These are phyloP conservation scores for Trichonephila clavipes DNA, from an alignment of 1,140 invertebrate species.

Conservation along the genomic window DNA sequence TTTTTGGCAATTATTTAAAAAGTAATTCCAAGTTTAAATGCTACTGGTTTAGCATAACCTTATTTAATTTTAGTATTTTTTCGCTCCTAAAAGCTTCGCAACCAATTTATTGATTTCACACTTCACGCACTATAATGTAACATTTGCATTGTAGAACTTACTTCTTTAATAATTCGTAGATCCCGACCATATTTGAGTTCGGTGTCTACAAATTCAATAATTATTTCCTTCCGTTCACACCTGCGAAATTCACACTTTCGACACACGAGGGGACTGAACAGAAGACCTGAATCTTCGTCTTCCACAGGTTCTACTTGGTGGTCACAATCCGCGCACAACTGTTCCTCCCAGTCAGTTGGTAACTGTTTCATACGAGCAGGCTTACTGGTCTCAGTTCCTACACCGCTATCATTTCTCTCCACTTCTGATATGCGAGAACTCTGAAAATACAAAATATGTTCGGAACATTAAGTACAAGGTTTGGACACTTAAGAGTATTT, in stretches of 20 bases:
- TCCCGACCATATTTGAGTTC: slow-evolving; percentile 86
- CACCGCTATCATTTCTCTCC: slow-evolving; percentile 94
- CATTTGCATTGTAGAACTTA: not conserved
- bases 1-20: too few relatives aligned
- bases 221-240: slow-evolving; percentile 94
- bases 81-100: too few relatives aligned
- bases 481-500: too few relatives aligned
- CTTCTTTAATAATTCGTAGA: slow-evolving; percentile 82
- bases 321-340: slow-evolving; percentile 88
- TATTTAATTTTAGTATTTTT: too few relatives aligned
- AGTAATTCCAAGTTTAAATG: too few relatives aligned
- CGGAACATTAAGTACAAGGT: too few relatives aligned
- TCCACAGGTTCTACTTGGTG: slow-evolving; percentile 84
- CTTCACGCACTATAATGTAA: too few relatives aligned
- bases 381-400: slow-evolving; percentile 94
- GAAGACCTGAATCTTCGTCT: slow-evolving; percentile 70
- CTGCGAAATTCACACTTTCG: slow-evolving; percentile 92
- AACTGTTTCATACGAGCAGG: slow-evolving; percentile 82
- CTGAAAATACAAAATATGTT: not conserved
- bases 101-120: too few relatives aligned
- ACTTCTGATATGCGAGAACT: slow-evolving; percentile 83
- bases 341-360: slow-evolving; percentile 65
- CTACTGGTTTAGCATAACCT: too few relatives aligned
- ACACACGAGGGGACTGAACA: slow-evolving; percentile 84
- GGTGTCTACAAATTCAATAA: slow-evolving; percentile 97